These are phyloP conservation scores for Brachypodius melanocephalos DNA, from an alignment of 2,113 vertebrate species.

Conservation along the genomic window DNA sequence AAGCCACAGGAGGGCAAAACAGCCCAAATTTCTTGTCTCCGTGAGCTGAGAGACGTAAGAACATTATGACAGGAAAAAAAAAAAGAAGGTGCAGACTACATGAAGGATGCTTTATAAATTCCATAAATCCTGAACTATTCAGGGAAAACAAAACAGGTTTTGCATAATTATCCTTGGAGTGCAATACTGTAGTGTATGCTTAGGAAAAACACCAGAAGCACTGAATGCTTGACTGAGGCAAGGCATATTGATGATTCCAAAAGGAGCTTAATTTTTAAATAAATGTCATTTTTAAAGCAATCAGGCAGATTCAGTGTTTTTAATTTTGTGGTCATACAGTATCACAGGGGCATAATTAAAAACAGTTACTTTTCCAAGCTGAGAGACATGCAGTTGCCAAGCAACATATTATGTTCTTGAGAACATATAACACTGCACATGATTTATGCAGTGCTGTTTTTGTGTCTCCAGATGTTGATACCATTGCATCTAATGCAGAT, in stretches of 20 bases:
- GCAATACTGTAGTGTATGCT: neutral
- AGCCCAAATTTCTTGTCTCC: neutral
- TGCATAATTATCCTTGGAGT: neutral
- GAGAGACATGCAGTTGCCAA: conserved; percentile 46
- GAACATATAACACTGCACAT: neutral
- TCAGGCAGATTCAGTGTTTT: neutral
- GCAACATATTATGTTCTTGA: conserved; percentile 34
- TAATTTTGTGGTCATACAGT: neutral
- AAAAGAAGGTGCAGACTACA: neutral
- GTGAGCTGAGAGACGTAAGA: neutral
- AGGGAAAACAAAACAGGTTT: neutral
- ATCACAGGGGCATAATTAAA: neutral
- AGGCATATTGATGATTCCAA: neutral
- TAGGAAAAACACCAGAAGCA: neutral
- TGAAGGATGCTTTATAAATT: neutral
- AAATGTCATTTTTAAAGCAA: neutral
- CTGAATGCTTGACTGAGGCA: neutral
- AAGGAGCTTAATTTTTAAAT: neutral
- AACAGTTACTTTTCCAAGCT: neutral
- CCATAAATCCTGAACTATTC: neutral
- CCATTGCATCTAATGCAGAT: neutral
- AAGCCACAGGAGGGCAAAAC: neutral
- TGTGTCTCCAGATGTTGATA: neutral
- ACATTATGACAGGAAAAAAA: neutral
- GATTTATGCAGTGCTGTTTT: neutral